These are phyloP conservation scores for Eupithecia tripunctaria DNA, from an alignment of 2,888 invertebrate species.

Conservation along the genomic window DNA sequence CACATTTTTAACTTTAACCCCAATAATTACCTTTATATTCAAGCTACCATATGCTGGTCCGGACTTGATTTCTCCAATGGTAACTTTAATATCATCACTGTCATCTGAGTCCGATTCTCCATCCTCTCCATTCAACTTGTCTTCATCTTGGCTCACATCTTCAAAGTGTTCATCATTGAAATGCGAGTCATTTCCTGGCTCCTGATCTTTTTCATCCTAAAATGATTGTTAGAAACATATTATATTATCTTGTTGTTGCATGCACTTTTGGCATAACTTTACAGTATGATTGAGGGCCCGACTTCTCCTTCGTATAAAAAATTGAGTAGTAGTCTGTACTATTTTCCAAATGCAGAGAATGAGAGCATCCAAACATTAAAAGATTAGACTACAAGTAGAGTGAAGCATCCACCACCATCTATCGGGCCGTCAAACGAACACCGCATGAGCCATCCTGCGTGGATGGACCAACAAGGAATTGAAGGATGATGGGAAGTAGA, in stretches of 20 bases:
- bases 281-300: not conserved
- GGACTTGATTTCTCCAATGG: conserved; percentile 95
- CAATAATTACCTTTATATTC: conserved; percentile 86
- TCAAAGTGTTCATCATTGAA: conserved; percentile 80
- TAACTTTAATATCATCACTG: conserved; percentile 95
- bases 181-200: conserved; percentile 74
- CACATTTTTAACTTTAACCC: not conserved
- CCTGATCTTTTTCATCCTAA: conserved; percentile 74
- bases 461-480: not conserved
- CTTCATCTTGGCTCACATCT: conserved; percentile 72
- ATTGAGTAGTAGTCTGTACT: not conserved
- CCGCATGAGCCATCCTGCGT: not conserved
- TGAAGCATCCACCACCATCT: not conserved
- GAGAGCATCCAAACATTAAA: not conserved
- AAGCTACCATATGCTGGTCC: conserved; percentile 88
- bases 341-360: not conserved
- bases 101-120: conserved; percentile 88
- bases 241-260: not conserved
- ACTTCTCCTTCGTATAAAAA: not conserved
- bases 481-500: not conserved
- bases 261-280: not conserved
- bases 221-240: not conserved
- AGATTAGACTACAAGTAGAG: too few species aligned
- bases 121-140: conserved; percentile 77
- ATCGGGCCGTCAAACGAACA: not conserved